Evolutionary conservation across 2,888 invertebrate species (phyloP).

Genomic region (Venusia cambrica): DNA sequence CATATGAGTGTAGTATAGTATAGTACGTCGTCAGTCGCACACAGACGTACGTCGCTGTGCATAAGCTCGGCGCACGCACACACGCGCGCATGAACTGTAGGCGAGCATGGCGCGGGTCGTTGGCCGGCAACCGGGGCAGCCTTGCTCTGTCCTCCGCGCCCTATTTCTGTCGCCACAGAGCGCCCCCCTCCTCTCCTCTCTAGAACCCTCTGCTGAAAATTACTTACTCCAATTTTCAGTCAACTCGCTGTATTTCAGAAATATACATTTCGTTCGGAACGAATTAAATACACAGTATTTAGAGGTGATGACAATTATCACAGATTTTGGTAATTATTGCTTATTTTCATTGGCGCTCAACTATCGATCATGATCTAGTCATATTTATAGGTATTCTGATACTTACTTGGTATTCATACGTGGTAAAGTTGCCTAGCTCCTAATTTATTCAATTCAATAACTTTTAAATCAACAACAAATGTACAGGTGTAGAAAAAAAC

Average conservation of each 20-base stretch:
- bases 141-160: slow-evolving; percentile 80
- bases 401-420: too few relatives aligned
- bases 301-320: background rate
- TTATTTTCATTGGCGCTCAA: too few relatives aligned
- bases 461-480: too few relatives aligned
- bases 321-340: too few relatives aligned
- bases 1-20: slow-evolving; percentile 41
- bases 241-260: slow-evolving; percentile 30
- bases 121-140: slow-evolving; percentile 77
- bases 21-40: slow-evolving; percentile 34
- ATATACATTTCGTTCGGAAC: slow-evolving; percentile 20
- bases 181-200: slow-evolving; percentile 39
- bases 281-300: background rate
- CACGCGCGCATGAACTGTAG: slow-evolving; percentile 22
- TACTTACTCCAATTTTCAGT: slow-evolving; percentile 50
- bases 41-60: slow-evolving; percentile 30
- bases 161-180: slow-evolving; percentile 77
- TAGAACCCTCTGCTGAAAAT: slow-evolving; percentile 58
- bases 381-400: too few relatives aligned
- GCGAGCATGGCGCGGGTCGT: slow-evolving; percentile 54
- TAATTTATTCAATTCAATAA: too few relatives aligned
- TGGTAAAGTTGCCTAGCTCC: too few relatives aligned
- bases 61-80: slow-evolving; percentile 43
- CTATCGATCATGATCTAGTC: too few relatives aligned
- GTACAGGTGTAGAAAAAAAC: too few relatives aligned